Evolutionary conservation across 2,797 vertebrate species (phyloP).

Genomic region (Loriculus beryllinus): DNA sequence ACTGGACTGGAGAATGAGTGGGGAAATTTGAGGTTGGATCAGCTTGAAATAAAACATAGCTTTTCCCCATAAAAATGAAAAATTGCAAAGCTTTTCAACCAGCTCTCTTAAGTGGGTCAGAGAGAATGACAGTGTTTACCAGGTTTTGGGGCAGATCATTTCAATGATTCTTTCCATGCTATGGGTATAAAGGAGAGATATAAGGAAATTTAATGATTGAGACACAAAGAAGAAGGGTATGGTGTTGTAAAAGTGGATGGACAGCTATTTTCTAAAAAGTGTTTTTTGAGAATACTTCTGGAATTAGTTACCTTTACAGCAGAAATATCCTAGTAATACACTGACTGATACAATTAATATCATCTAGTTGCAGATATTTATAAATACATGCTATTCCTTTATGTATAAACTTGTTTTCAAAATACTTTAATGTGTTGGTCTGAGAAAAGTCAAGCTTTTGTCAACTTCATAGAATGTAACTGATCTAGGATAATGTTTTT

Average conservation of each 20-base stretch:
- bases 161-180: not conserved
- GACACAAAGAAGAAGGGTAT: not conserved
- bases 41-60: not conserved
- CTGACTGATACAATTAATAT: not conserved
- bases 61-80: not conserved
- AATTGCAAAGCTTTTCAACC: not conserved
- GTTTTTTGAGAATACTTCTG: not conserved
- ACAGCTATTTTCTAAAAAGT: not conserved
- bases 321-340: not conserved
- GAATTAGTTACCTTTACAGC: not conserved
- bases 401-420: not conserved
- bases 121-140: not conserved
- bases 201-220: not conserved
- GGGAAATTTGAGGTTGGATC: not conserved
- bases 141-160: not conserved
- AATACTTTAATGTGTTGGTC: not conserved
- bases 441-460: not conserved
- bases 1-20: fast-evolving
- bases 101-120: not conserved
- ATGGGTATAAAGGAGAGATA: not conserved
- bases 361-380: not conserved
- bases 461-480: not conserved
- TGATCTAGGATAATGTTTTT: slow-evolving; percentile 35
- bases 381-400: not conserved
- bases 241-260: not conserved